A percentile compares a stretch with the other conserved stretches of the same genome.
phyloP scores from a whole-genome alignment of 2,888 invertebrate species.

The Rapana venosa region DNA sequence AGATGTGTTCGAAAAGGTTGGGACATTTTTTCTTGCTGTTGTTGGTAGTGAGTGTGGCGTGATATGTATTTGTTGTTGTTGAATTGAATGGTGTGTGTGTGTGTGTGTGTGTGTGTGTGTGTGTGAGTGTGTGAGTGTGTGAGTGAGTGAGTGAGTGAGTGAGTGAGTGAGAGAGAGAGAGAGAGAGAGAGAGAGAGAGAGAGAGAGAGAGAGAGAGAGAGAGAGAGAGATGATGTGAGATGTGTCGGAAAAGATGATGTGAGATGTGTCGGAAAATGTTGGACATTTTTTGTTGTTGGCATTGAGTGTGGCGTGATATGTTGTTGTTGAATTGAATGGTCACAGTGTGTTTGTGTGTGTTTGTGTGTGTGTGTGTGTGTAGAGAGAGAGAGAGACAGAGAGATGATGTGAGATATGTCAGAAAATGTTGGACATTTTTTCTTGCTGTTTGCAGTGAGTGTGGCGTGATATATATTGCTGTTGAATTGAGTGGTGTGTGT shows the following conservation, averaged over 20 bases:
- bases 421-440: neutral
- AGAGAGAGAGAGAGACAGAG: too few species aligned
- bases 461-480: too few species aligned
- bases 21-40: too few species aligned
- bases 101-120: slow-evolving; percentile 8
- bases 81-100: neutral
- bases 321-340: neutral
- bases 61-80: too few species aligned
- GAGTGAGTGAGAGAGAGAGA: neutral
- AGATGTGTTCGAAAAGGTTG: neutral
- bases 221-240: too few species aligned
- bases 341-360: neutral
- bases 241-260: neutral
- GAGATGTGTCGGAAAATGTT: neutral
- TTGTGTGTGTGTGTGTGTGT: slow-evolving; percentile 20
- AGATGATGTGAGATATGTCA: neutral
- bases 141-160: neutral
- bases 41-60: too few species aligned
- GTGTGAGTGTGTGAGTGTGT: neutral
- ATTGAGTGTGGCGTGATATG: too few species aligned
- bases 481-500: neutral
- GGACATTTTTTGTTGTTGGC: too few species aligned
- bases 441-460: too few species aligned
- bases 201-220: neutral
- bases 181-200: neutral